These are phyloP conservation scores for Megaceryle maxima DNA, from an alignment of 2,113 vertebrate species.

Conservation along the genomic window DNA sequence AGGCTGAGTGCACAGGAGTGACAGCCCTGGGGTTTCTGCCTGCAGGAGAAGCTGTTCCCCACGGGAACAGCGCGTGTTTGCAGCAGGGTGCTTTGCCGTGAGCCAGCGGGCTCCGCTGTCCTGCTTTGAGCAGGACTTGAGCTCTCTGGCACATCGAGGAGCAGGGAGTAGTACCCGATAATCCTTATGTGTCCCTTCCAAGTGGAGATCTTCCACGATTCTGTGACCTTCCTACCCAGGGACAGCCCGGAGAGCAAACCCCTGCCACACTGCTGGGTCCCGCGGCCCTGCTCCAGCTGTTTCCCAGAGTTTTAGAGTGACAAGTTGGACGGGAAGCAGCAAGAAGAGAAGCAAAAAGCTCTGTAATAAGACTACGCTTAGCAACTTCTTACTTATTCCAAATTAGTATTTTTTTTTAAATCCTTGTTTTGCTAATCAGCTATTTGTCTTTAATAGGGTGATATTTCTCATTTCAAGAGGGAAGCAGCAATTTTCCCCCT, in stretches of 20 bases:
- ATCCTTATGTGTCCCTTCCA: neutral
- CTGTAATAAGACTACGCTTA: neutral
- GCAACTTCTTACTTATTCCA: neutral
- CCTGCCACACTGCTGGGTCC: neutral
- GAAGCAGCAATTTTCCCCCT: neutral
- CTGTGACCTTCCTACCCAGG: neutral
- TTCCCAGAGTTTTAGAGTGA: neutral
- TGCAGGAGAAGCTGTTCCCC: neutral
- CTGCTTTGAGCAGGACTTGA: neutral
- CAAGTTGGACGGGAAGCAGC: neutral
- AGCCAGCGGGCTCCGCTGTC: neutral
- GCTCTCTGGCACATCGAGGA: neutral
- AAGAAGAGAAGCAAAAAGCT: neutral
- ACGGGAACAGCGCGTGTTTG: neutral
- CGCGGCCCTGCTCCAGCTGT: neutral
- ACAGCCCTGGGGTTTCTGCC: neutral
- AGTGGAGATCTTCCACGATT: neutral
- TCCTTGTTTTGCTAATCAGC: neutral
- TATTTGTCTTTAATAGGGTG: neutral
- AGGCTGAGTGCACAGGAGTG: rapidly evolving
- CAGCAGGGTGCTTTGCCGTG: neutral
- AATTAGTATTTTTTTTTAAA: neutral
- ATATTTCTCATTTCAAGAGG: neutral
- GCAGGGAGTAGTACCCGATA: neutral
- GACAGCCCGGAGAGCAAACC: neutral